phyloP scores from a whole-genome alignment of 2,888 invertebrate species.

The Sipunculus nudus region DNA sequence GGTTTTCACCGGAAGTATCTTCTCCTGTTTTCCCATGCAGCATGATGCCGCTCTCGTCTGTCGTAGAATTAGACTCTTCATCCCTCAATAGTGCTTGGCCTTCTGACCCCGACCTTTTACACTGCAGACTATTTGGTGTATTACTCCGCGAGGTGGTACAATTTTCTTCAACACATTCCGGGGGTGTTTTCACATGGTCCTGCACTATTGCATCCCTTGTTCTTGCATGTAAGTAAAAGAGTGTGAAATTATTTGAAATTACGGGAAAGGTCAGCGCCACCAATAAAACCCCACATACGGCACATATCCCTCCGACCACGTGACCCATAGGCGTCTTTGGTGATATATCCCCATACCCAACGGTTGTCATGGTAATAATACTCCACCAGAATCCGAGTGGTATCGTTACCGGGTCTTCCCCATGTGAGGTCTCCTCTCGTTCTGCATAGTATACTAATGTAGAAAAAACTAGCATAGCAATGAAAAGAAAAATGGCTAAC shows the following conservation, averaged over 20 bases:
- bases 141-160: too few species aligned
- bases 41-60: slow-evolving; percentile 28
- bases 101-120: slow-evolving; percentile 12
- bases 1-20: too few species aligned
- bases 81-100: slow-evolving; percentile 13
- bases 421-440: slow-evolving; percentile 36
- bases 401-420: slow-evolving; percentile 12
- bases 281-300: slow-evolving; percentile 60
- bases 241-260: slow-evolving; percentile 64
- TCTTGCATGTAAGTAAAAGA: slow-evolving; percentile 63
- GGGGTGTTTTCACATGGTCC: too few species aligned
- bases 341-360: slow-evolving; percentile 63
- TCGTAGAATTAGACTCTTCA: slow-evolving; percentile 26
- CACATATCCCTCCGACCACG: slow-evolving; percentile 59
- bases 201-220: slow-evolving; percentile 38
- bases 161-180: too few species aligned
- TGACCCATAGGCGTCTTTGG: slow-evolving; percentile 57
- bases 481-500: slow-evolving; percentile 63
- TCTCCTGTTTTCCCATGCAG: too few species aligned
- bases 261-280: slow-evolving; percentile 64
- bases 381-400: slow-evolving; percentile 67
- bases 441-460: slow-evolving; percentile 66
- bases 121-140: too few species aligned
- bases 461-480: slow-evolving; percentile 64
- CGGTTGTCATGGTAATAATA: slow-evolving; percentile 65